Percentiles rank a stretch among this genome's conserved stretches.
Evolutionary conservation across 2,888 invertebrate genomes (phyloP).

Genomic region (Micoletzkya japonica): DNA sequence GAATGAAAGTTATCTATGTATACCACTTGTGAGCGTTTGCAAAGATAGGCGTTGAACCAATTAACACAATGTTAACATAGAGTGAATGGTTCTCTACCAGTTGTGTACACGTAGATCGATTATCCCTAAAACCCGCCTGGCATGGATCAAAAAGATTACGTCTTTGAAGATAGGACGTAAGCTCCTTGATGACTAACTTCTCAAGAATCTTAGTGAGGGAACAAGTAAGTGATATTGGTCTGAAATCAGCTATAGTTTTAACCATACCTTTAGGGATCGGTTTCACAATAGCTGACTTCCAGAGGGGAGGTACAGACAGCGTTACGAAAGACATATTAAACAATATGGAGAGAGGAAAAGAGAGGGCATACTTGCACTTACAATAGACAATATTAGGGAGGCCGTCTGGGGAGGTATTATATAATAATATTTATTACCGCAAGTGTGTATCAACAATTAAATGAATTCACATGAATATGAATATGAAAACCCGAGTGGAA

Average conservation of each 20-base stretch:
- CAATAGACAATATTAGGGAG: neutral
- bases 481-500: too few species aligned
- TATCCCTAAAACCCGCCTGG: neutral
- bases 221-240: neutral
- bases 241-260: neutral
- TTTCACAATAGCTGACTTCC: neutral
- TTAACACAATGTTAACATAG: too few species aligned
- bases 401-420: neutral
- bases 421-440: too few species aligned
- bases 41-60: too few species aligned
- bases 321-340: neutral
- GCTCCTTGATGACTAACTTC: neutral
- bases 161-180: neutral
- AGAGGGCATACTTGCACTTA: neutral
- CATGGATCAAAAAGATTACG: neutral
- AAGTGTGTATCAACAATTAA: too few species aligned
- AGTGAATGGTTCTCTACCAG: neutral
- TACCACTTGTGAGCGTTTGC: too few species aligned
- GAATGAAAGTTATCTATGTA: too few species aligned
- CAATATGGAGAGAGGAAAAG: neutral
- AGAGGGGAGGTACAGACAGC: neutral
- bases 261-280: neutral
- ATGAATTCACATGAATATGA: too few species aligned
- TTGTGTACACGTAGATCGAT: conserved; percentile 10
- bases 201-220: neutral